phyloP scores from a whole-genome alignment of 1,140 invertebrate species.

The Nylanderia fulva region DNA sequence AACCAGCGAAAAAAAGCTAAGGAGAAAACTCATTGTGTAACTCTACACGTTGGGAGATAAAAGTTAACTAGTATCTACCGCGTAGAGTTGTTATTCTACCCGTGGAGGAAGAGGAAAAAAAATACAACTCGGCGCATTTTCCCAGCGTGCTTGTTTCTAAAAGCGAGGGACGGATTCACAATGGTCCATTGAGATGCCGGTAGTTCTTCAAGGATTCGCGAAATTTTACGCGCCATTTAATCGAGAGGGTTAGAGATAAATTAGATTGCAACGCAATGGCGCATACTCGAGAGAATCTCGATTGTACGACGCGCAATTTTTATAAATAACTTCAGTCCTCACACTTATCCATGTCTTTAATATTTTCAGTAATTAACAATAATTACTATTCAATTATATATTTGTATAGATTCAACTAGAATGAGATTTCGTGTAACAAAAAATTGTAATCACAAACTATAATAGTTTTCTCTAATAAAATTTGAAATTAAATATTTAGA shows the following conservation, averaged over 20 bases:
- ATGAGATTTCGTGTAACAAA: not conserved
- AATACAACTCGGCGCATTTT: constrained; percentile 5
- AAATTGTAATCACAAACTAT: not conserved
- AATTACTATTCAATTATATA: not conserved
- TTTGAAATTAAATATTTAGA: not conserved
- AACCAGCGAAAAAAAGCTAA: constrained; percentile 29
- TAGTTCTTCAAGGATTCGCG: constrained; percentile 39
- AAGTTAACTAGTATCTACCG: constrained; percentile 51
- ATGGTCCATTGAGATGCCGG: constrained; percentile 32
- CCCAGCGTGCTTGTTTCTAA: constrained; percentile 48
- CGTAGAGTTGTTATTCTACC: constrained; percentile 52
- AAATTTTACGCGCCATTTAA: constrained; percentile 52
- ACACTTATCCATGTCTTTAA: not conserved
- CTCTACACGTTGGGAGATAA: constrained; percentile 43
- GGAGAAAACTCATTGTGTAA: constrained; percentile 46
- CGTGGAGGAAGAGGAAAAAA: not conserved
- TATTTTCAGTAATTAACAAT: not conserved
- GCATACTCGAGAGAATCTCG: not conserved
- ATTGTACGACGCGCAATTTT: not conserved
- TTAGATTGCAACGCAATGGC: not conserved
- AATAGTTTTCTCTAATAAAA: not conserved
- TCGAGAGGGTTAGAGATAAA: constrained; percentile 46
- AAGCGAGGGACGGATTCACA: constrained; percentile 32
- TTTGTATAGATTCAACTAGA: not conserved
- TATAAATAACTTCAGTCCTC: not conserved